Percentiles rank a stretch among this genome's conserved stretches.
These are phyloP conservation scores for Phymatocera aterrima DNA, from an alignment of 2,888 invertebrate genomes.

Conservation along the genomic window DNA sequence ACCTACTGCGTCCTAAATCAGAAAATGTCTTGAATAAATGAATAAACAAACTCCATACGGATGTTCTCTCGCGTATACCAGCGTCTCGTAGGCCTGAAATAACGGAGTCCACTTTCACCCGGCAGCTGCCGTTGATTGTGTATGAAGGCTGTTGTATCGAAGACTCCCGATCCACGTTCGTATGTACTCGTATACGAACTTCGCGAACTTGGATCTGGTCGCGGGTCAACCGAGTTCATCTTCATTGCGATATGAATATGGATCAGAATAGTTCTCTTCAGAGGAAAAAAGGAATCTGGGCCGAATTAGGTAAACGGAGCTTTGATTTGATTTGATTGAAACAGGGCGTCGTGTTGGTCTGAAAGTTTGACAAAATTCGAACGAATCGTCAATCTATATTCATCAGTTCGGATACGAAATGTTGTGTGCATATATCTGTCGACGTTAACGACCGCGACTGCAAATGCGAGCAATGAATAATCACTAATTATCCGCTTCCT, in stretches of 20 bases:
- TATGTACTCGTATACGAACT: neutral
- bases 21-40: conserved; percentile 22
- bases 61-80: neutral
- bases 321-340: neutral
- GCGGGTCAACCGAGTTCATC: conserved; percentile 7
- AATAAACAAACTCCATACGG: neutral
- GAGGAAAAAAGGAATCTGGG: neutral
- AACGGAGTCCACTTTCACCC: conserved; percentile 36
- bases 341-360: neutral
- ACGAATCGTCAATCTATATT: neutral
- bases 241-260: neutral
- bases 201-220: conserved; percentile 18
- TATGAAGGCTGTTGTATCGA: conserved; percentile 24
- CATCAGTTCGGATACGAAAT: neutral
- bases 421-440: no score
- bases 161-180: neutral
- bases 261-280: neutral
- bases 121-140: conserved; percentile 28
- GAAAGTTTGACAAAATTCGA: neutral
- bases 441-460: no score
- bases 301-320: neutral
- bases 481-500: no score
- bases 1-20: neutral
- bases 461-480: no score
- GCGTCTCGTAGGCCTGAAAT: conserved; percentile 22